Conservation (phyloP, 1,140 invertebrate genomes). For the Musca domestica region DNA sequence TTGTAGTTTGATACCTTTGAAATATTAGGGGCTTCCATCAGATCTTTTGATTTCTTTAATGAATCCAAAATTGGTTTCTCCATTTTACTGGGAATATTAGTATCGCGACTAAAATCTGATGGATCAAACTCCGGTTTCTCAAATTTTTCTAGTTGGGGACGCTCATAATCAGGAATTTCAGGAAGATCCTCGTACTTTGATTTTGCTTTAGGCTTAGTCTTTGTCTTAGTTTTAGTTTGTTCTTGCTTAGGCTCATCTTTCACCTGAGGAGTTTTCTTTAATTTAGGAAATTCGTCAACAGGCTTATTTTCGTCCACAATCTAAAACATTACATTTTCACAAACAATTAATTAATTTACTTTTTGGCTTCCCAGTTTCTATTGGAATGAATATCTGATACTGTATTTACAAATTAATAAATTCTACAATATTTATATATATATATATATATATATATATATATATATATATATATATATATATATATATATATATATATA, state of each 20-base stretch:
- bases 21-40: too few species aligned
- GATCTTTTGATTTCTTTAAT: constrained; percentile 27
- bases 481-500: too few species aligned
- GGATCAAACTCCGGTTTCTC: constrained; percentile 56
- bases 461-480: too few species aligned
- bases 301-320: constrained; percentile 23
- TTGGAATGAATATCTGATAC: too few species aligned
- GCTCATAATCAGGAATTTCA: constrained; percentile 71
- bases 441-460: too few species aligned
- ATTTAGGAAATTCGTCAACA: constrained; percentile 48
- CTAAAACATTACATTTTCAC: neutral
- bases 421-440: too few species aligned
- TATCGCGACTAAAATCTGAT: constrained; percentile 43
- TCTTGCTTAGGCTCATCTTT: constrained; percentile 46
- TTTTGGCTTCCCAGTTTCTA: too few species aligned
- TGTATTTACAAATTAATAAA: too few species aligned
- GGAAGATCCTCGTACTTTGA: constrained; percentile 66
- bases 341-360: too few species aligned
- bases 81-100: constrained; percentile 49
- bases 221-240: constrained; percentile 54
- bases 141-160: constrained; percentile 60
- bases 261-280: constrained; percentile 40
- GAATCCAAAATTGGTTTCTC: constrained; percentile 43
- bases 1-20: neutral
- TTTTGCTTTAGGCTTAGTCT: constrained; percentile 58